Conservation (phyloP, 2,797 vertebrate genomes). For the Apodemus agrarius region DNA sequence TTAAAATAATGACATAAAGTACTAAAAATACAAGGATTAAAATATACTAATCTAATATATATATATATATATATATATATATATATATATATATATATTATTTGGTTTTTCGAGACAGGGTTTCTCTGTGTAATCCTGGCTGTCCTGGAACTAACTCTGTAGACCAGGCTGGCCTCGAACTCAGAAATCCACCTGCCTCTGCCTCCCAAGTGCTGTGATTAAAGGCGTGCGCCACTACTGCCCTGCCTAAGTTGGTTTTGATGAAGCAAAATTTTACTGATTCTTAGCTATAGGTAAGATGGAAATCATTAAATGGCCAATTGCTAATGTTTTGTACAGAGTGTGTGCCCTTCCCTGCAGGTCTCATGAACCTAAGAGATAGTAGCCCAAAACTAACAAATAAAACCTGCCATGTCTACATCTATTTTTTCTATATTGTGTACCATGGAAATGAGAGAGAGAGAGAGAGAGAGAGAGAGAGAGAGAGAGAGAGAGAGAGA, state of each 20-base stretch:
- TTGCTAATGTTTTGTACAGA: neutral
- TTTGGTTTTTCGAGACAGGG: too few species aligned
- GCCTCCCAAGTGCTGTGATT: too few species aligned
- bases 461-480: neutral
- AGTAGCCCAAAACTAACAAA: neutral
- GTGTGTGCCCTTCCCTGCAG: neutral
- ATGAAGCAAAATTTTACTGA: neutral
- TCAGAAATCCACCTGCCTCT: too few species aligned
- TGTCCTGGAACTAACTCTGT: too few species aligned
- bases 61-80: too few species aligned
- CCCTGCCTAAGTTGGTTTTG: too few species aligned
- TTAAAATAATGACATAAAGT: conserved; percentile 6
- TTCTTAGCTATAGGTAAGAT: neutral
- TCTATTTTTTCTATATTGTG: neutral
- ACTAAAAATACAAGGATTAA: neutral
- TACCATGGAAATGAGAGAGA: neutral
- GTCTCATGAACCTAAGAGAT: neutral
- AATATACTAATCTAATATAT: rapidly evolving
- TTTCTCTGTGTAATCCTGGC: too few species aligned
- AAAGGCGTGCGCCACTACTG: too few species aligned
- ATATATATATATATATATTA: too few species aligned
- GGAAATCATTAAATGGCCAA: neutral
- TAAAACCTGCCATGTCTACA: neutral
- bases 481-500: neutral
- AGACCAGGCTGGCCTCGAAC: too few species aligned